Evolutionary conservation across 2,797 vertebrate species (phyloP), one percentile per base, ranked within the genome.

Genomic region (Notamacropus eugenii): DNA sequence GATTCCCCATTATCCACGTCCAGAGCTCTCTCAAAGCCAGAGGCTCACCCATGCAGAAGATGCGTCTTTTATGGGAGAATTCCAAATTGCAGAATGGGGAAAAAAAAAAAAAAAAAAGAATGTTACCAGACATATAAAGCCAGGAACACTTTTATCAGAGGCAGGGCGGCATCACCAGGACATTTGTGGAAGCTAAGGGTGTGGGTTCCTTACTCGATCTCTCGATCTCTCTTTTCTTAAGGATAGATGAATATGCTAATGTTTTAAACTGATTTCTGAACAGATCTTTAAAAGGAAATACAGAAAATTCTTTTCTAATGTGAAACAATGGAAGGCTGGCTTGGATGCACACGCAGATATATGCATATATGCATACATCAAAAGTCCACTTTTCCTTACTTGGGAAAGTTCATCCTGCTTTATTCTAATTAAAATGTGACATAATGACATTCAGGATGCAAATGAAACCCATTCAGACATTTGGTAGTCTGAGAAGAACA

Each of bases 131-230:
- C 91, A 94, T 95, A 97, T 95, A 50, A 92, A 97, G 74, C 50
- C 91, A 95, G 92, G 9, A 95, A 28, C 52, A 95, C 74, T n/a
- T 52, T 95, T 96, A 94, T 27, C 96, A 97, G 97, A 96, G 96
- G 96, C 93, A 97, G 93, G 96, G 16, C 0, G n/a, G 55, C 87
- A 93, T 92, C 91, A 94, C 27, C 90, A 96, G 94, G 93, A 95
- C 46, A 87, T 87, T 97, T 96, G 87, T 92, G 96, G 96, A 95
- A 95, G 22, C 50, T 93, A 87, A 91, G 87, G 67, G 56, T 19
- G 27, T 90, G 54, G 91, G 62, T 91, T 96, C 22, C 40, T 22
- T 87, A 50, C 3, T 10, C 9, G 3, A 11, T 87, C 40, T 82
- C 12, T 94, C 10, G 3, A 11, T 87, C 40, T 82, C 12, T 94